Percentiles rank a stretch among this genome's conserved stretches.
phyloP scores from a whole-genome alignment of 2,888 invertebrate genomes.

The Baccha elongata region DNA sequence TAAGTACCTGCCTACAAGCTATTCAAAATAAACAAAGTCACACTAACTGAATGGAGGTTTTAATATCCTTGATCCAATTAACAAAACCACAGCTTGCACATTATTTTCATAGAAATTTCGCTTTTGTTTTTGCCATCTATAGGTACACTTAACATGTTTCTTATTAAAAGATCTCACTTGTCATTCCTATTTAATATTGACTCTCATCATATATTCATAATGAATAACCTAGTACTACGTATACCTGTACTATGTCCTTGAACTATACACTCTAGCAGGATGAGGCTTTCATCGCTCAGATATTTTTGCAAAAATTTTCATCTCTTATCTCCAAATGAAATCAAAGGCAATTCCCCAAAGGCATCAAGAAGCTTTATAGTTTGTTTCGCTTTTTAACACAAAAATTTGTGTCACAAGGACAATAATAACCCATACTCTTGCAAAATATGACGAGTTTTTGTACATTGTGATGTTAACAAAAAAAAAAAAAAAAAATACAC shows the following conservation, averaged over 20 bases:
- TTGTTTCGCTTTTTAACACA: constrained; percentile 42
- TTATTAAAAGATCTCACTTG: constrained; percentile 22
- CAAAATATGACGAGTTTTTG: constrained; percentile 14
- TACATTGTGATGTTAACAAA: constrained; percentile 9
- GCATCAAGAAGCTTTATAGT: constrained; percentile 40
- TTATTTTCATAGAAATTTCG: not conserved
- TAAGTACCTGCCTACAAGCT: too few species aligned
- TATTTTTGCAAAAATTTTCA: constrained; percentile 42
- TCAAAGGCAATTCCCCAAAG: constrained; percentile 70
- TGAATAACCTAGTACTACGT: constrained; percentile 29
- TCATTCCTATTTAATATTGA: constrained; percentile 58
- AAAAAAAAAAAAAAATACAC: constrained; percentile 30
- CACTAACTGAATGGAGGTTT: too few species aligned
- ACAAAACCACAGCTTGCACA: not conserved
- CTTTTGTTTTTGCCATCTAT: constrained; percentile 5
- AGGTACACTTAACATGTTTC: constrained; percentile 29
- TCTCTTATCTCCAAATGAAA: constrained; percentile 72
- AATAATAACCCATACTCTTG: constrained; percentile 64
- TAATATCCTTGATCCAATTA: constrained; percentile 42
- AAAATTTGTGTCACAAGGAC: constrained; percentile 71
- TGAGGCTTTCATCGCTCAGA: constrained; percentile 28
- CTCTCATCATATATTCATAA: constrained; percentile 46
- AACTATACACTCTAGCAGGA: constrained; percentile 50
- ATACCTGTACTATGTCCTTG: constrained; percentile 58
- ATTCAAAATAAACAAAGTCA: too few species aligned